Base-by-base conservation (phyloP, 2,797 vertebrate species). In the Pseudomugil gertrudae region DNA sequence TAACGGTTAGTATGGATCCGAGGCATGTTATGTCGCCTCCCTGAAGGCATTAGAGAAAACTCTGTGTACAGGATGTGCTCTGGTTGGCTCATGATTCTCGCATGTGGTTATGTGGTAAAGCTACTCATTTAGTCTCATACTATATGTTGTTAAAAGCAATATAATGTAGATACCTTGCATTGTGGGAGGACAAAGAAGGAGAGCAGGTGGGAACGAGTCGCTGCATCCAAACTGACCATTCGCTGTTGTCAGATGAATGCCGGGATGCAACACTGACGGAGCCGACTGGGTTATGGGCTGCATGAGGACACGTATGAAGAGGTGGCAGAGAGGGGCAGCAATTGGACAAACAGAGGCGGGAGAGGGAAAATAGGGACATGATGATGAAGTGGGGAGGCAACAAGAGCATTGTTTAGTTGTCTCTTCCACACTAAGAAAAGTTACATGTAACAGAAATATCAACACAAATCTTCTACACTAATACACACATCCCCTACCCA, bases 181-280 rank as follows among this genome's bases (percentile, higher is more conserved):
- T 85, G 95, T 32, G 38, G 96, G 95, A 66, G 97, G 98, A 73
- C 97, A 99, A 66, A 99, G 95, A 72, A 98, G 96, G 75, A 99
- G 84, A 1, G 96, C 94, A 76, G 98, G 96, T 38, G 98, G 98
- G 87, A 98, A 99, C 63, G 96, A 93, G 84, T 99, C 98, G 66
- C 92, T 93, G 89, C 97, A 98, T 43, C 96, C 96, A 89, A 97
- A 99, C 78, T 96, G 97, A 74, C 95, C 95, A 60, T 92, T 95
- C 75, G 94, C 96, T 19, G 95, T 92, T 84, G 96, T 95, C 72
- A 99, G 90, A 26, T 96, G 94, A 74, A 99, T 95, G 69, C 96
- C 96, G 82, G 95, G 96, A 87, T 97, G 97, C 92, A 98, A 90
- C 86, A 97, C 91, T 0, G 97, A 95, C 43, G 95, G 93, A 65